A percentile compares a stretch with the other conserved stretches of the same genome.
phyloP scores from a whole-genome alignment of 2,113 vertebrate species.

The Lophura nycthemera region DNA sequence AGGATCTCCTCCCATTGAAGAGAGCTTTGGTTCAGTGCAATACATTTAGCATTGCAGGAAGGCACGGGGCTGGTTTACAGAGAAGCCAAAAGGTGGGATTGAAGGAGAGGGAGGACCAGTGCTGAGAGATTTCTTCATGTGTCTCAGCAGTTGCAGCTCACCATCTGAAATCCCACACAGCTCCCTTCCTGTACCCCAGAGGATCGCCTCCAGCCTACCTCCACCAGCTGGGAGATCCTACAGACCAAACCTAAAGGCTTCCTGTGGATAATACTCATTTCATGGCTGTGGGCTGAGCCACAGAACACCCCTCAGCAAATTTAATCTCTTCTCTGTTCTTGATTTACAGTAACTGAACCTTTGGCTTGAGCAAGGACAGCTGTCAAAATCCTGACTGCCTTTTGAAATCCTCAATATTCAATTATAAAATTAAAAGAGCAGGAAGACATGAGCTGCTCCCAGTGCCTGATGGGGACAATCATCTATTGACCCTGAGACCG shows the following conservation, averaged over 20 bases:
- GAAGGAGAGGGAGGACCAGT: not conserved
- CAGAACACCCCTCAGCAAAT: not conserved
- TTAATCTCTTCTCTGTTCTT: not conserved
- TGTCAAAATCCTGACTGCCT: not conserved
- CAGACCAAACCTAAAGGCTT: not conserved
- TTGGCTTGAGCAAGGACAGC: not conserved
- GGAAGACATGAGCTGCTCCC: not conserved
- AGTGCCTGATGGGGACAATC: not conserved
- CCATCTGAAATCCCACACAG: not conserved
- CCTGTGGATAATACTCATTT: not conserved
- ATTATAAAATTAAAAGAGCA: rapidly evolving
- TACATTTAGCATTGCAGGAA: not conserved
- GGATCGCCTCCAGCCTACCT: not conserved
- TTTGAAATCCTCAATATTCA: not conserved
- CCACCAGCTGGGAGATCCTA: rapidly evolving
- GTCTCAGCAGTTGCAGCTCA: not conserved
- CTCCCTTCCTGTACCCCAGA: not conserved
- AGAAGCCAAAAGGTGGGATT: slow-evolving; percentile 1
- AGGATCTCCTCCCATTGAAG: not conserved
- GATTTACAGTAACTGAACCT: not conserved
- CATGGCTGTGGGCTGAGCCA: rapidly evolving
- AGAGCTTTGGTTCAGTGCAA: not conserved
- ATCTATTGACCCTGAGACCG: not conserved
- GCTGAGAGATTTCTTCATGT: not conserved
- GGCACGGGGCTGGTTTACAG: slow-evolving; percentile 23